Evolutionary conservation across 2,113 vertebrate species (phyloP), one percentile per base, ranked within the genome.

Genomic region (Coracopsis vasa): DNA sequence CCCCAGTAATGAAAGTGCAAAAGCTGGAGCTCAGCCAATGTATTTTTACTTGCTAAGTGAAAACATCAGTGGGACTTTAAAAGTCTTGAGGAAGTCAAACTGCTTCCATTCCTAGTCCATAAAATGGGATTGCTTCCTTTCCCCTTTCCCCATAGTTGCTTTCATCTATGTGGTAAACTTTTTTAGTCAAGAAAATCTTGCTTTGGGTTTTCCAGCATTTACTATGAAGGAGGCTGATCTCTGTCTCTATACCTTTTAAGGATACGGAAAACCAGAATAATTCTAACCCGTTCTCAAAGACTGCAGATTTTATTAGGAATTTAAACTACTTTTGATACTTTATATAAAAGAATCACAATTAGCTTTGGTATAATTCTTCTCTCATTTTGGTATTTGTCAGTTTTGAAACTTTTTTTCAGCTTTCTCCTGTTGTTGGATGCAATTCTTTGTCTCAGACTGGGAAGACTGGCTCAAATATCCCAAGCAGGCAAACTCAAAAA

Each of bases 121-220:
- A 83, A 41, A 80, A 73, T 37, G 24, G 62, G 29, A 18, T 28
- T 33, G 9, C 37, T 92, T 87, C 70, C 61, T 92, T 88, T 82
- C 6, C 25, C 42, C 61, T 92, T 88, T 82, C 6, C 19, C 15
- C 9, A 4, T 29, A 45, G 7, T 25, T 45, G 19, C 44, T 35
- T 65, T 91, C 56, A 61, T n/a, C 64, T 82, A 7, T n/a, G 25
- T 35, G 18, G 10, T 39, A 35, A 90, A 67, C 35, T 67, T 62
- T 1, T 56, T 16, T 62, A 51, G 37, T 62, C 11, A 15, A 35
- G 31, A 17, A 0, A 0, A 39, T 77, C n/a, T 82, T 48, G 9
- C 33, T 71, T 67, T 62, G 42, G 48, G 45, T 81, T 86, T 15
- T 89, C 37, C 31, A 31, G 31, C 66, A 47, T 48, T 77, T 61